Evolutionary conservation across 35 echinoderm and acorn worm genomes (phyloP), one percentile per base, ranked within the genome.

Genomic region (Heliocidaris erythrogramma): DNA sequence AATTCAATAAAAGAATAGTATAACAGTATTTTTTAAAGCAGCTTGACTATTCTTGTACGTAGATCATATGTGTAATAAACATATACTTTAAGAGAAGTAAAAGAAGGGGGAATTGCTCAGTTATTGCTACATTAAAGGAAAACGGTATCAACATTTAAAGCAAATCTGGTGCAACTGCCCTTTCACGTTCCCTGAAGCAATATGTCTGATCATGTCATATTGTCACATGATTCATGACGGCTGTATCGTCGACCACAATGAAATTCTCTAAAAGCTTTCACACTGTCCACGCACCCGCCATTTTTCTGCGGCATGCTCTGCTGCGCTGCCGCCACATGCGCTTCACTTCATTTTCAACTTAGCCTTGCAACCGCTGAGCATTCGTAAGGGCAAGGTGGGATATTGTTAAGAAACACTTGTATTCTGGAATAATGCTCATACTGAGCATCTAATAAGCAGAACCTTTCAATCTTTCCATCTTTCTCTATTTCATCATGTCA

Each of bases 181-280:
- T 78, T 78, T 78, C 65, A 78, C 65, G 27, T 78, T 78, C 21
- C 65, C 65, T 18, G 52, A 9, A 24, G 65, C 65, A 78, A 78
- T 27, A 78, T 78, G 65, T 78, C 65, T 78, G 65, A 78, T 78
- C 65, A 78, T 78, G 65, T 78, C 65, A 78, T n/a, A 78, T 78
- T 78, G 65, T 78, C 65, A 78, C 65, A 78, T 78, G 65, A 78
- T 78, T 78, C 65, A 78, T 78, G 65, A 78, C 65, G 65, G 65
- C 5, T 7, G 65, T 21, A 78, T 78, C 27, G 65, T 78, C 87
- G 47, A 32, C 31, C 87, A 89, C 31, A 47, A 89, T 47, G 14
- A 89, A 30, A 47, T 47, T 14, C 47, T 89, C 87, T 89, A 89
- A 89, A 89, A 89, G 87, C 87, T 89, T 42, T 89, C 30, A 89